These are phyloP conservation scores for Frankliniella fusca DNA, from an alignment of 2,888 invertebrate species.

Conservation along the genomic window DNA sequence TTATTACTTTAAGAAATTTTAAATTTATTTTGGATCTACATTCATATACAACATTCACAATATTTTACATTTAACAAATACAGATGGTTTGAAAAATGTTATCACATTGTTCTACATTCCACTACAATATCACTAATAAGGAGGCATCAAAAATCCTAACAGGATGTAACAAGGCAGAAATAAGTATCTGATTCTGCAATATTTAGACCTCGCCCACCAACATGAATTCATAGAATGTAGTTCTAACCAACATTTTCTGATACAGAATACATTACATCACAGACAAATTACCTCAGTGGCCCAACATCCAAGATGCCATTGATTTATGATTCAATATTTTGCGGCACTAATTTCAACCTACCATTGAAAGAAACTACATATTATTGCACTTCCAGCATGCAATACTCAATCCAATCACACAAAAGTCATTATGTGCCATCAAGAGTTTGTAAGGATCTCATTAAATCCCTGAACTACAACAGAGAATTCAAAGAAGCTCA, in stretches of 20 bases:
- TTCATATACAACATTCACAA: not conserved
- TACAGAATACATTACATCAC: constrained; percentile 20
- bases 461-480: too few relatives aligned
- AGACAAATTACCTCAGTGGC: constrained; percentile 18
- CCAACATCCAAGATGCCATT: not conserved
- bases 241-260: not conserved
- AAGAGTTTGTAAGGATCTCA: too few relatives aligned
- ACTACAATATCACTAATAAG: constrained; percentile 8
- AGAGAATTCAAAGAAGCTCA: too few relatives aligned
- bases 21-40: too few relatives aligned
- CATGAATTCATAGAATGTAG: not conserved
- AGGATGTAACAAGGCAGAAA: not conserved
- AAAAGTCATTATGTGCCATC: too few relatives aligned
- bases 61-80: not conserved
- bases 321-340: constrained; percentile 1
- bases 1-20: too few relatives aligned
- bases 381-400: constrained; percentile 20
- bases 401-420: not conserved
- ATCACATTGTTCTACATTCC: constrained; percentile 20
- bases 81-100: not conserved
- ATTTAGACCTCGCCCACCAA: not conserved
- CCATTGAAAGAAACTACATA: not conserved
- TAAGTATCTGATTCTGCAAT: not conserved
- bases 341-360: not conserved
- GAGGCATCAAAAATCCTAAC: not conserved